Evolutionary conservation across 2,113 vertebrate species (phyloP).

Genomic region (Scophthalmus maximus): DNA sequence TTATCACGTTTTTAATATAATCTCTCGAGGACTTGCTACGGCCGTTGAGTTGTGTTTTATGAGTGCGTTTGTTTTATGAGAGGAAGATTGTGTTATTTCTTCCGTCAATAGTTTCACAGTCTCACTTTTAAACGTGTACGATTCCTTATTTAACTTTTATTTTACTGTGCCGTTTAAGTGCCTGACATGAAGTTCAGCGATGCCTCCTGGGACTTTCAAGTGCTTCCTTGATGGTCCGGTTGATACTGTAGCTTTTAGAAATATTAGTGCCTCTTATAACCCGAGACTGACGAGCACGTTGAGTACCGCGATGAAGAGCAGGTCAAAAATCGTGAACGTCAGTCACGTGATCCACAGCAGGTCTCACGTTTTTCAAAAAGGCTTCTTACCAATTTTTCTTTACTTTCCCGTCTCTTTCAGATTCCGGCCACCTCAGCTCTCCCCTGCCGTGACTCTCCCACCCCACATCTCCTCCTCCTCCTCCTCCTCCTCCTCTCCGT

Average conservation of each 20-base stretch:
- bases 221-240: neutral
- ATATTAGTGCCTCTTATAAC: too few species aligned
- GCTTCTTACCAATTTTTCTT: neutral
- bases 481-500: constrained; percentile 22
- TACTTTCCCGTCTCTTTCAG: constrained; percentile 23
- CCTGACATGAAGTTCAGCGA: neutral
- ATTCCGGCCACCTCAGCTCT: constrained; percentile 28
- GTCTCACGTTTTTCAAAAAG: neutral
- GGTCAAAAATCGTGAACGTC: too few species aligned
- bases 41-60: too few species aligned
- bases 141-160: neutral
- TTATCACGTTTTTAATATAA: too few species aligned
- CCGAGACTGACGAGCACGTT: too few species aligned
- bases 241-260: constrained; percentile 5
- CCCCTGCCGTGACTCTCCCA: constrained; percentile 51
- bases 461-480: constrained; percentile 12
- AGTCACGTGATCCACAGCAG: too few species aligned
- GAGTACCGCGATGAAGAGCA: too few species aligned
- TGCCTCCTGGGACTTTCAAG: neutral
- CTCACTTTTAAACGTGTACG: too few species aligned
- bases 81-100: neutral
- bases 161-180: neutral
- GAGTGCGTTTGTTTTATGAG: too few species aligned
- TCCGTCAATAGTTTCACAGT: neutral
- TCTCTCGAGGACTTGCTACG: too few species aligned